A percentile compares a stretch with the other conserved stretches of the same genome.
phyloP scores from a whole-genome alignment of 2,888 invertebrate species.

The Tachina fera region DNA sequence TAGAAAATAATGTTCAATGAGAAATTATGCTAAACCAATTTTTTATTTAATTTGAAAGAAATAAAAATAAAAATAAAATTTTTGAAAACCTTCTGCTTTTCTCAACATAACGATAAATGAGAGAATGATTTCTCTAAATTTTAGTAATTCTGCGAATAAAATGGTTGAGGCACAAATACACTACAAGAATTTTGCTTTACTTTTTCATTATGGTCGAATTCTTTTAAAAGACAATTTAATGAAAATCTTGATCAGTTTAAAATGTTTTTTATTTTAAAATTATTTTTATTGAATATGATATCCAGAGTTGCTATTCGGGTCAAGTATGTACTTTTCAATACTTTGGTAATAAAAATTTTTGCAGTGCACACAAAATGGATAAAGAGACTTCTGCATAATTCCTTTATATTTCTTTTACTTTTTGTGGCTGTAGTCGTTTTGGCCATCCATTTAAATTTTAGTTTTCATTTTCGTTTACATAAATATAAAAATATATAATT shows the following conservation, averaged over 20 bases:
- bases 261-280: too few species aligned
- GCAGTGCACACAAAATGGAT: background rate
- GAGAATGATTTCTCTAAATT: background rate
- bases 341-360: background rate
- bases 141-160: too few species aligned
- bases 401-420: background rate
- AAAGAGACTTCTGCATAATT: too few species aligned
- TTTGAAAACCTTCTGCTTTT: background rate
- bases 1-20: background rate
- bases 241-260: too few species aligned
- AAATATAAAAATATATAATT: slow-evolving; percentile 32
- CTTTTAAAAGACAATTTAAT: too few species aligned
- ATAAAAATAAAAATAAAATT: background rate
- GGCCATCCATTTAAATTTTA: slow-evolving; percentile 13
- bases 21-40: background rate
- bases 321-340: too few species aligned
- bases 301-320: too few species aligned
- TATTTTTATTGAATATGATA: too few species aligned
- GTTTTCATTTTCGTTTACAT: slow-evolving; percentile 17
- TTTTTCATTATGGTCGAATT: too few species aligned
- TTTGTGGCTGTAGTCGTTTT: background rate
- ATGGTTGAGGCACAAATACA: too few species aligned
- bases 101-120: background rate
- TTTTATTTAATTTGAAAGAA: background rate
- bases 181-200: too few species aligned